Evolutionary conservation across 2,888 invertebrate genomes (phyloP).

Genomic region (Acronicta aceris): DNA sequence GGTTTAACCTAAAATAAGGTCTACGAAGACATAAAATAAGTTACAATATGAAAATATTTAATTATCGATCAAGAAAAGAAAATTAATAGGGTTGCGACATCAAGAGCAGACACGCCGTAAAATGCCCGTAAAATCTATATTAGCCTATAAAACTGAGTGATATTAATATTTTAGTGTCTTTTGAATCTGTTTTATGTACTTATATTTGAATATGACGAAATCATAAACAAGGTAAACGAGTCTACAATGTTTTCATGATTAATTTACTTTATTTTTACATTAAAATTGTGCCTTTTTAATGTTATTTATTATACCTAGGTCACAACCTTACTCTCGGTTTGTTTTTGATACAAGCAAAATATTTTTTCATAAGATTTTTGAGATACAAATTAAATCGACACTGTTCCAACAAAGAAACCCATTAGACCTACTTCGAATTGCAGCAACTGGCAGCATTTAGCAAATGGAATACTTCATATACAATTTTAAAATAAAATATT

Average conservation of each 20-base stretch:
- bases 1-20: constrained; percentile 12
- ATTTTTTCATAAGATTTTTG: no score
- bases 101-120: constrained; percentile 74
- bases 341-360: neutral
- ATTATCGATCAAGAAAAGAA: constrained; percentile 59
- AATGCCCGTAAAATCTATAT: constrained; percentile 76
- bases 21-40: constrained; percentile 37
- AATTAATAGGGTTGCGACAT: constrained; percentile 72
- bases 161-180: constrained; percentile 67
- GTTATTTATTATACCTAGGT: no score
- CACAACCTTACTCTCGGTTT: neutral
- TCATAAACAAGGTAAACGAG: constrained; percentile 23
- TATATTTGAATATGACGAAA: constrained; percentile 29
- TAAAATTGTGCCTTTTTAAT: neutral
- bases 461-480: constrained; percentile 67
- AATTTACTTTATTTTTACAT: constrained; percentile 7
- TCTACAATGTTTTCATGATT: constrained; percentile 18
- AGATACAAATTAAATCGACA: no score
- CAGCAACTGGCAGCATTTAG: constrained; percentile 66
- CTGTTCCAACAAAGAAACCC: no score
- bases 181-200: constrained; percentile 52
- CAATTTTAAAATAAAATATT: constrained; percentile 59
- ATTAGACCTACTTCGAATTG: constrained; percentile 59
- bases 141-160: constrained; percentile 74
- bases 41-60: constrained; percentile 40